Base-by-base conservation (phyloP, 1,140 invertebrate species). In the Carposina sasakii region DNA sequence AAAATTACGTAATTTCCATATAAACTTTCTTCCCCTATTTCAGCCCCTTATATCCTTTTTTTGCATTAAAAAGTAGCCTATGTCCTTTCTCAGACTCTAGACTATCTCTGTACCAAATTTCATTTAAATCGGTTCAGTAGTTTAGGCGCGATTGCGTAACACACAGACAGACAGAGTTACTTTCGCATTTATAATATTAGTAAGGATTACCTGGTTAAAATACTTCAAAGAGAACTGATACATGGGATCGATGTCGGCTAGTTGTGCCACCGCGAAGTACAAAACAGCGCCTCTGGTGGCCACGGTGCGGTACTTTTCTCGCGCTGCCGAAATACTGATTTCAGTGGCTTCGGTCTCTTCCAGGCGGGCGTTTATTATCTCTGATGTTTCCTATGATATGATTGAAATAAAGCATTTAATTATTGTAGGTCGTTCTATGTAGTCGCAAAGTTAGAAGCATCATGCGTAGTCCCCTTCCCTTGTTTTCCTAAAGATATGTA, bases 181-280 rank as follows among this genome's bases (percentile, higher is more conserved):
- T n/a, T n/a, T n/a, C n/a, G n/a, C n/a, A n/a, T n/a, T n/a, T n/a
- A n/a, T n/a, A n/a, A n/a, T n/a, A n/a, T n/a, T n/a, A n/a, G n/a
- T n/a, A n/a, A n/a, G n/a, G n/a, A n/a, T 71, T 67, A 90, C 91
- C 77, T 91, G 89, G 52, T 88, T 94, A 63, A 96, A 96, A 73
- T 96, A 96, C 67, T 96, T 95, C 2, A 96, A 82, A 2, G 94
- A 96, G 87, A 91, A 98, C 79, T 98, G 96, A 81, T 98, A 98
- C 96, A 98, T 98, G 0, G 95, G 94, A 82, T 98, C 95, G 46
- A 98, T 94, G 52, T 96, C 92, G 0, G 93, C 91, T 2, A 98
- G 85, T 67, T 93, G 91, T 3, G 94, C 92, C 9, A 98, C 93
- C 0, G 96, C 94, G 74, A 98, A 98, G 74, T 96, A 98, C 1